These are phyloP conservation scores for Telmatherina bonti DNA, from an alignment of 2,797 vertebrate species.

Conservation along the genomic window DNA sequence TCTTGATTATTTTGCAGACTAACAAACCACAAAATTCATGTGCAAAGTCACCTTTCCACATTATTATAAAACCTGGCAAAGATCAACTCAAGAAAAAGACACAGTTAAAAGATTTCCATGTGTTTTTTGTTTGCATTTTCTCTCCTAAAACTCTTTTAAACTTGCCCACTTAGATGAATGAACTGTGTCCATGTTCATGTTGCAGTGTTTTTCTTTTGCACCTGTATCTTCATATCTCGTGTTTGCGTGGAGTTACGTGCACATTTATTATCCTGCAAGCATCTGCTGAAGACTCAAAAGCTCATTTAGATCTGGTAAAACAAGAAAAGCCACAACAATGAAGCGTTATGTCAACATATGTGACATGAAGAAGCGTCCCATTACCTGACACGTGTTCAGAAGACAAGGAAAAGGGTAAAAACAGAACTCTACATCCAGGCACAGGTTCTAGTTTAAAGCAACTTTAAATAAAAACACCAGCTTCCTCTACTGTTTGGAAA, in stretches of 20 bases:
- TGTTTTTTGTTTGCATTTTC: neutral
- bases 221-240: too few relatives aligned
- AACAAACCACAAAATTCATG: too few relatives aligned
- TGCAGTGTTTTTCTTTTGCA: too few relatives aligned
- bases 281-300: neutral
- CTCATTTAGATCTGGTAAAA: neutral
- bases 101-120: neutral
- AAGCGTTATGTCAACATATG: neutral
- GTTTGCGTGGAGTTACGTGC: too few relatives aligned
- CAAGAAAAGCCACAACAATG: neutral
- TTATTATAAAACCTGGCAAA: neutral
- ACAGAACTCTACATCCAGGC: too few relatives aligned
- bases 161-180: neutral
- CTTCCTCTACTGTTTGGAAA: slow-evolving; percentile 45
- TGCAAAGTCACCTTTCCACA: too few relatives aligned
- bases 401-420: neutral
- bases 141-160: neutral
- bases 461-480: too few relatives aligned
- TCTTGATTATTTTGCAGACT: too few relatives aligned
- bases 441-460: too few relatives aligned
- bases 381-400: neutral
- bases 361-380: too few relatives aligned
- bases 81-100: neutral
- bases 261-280: neutral
- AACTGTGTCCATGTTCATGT: too few relatives aligned